Conservation (phyloP, 2,797 vertebrate genomes). For the Notolepis coatsorum region DNA sequence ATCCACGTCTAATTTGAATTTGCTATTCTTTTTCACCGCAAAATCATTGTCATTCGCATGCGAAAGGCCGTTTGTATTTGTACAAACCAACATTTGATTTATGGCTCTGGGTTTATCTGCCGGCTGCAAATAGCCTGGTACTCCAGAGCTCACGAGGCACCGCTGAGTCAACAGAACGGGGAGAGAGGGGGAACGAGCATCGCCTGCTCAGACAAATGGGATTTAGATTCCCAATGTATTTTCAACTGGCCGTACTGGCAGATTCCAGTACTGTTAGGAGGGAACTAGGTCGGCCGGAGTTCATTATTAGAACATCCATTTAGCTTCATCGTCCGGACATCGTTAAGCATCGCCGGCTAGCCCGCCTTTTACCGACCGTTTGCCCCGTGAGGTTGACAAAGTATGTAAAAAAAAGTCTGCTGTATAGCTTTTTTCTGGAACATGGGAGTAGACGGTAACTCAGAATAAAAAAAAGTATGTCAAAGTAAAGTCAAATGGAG, state of each 20-base stretch:
- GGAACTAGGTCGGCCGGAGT: not conserved
- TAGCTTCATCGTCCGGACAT: not conserved
- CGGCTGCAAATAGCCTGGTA: constrained; percentile 56
- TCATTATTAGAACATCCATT: not conserved
- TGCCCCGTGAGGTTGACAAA: too few species aligned
- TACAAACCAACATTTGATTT: constrained; percentile 63
- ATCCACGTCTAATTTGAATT: constrained; percentile 50
- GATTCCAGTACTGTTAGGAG: constrained; percentile 1
- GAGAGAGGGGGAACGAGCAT: constrained; percentile 10
- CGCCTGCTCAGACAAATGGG: constrained; percentile 24
- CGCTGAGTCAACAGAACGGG: constrained; percentile 35
- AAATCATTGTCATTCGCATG: constrained; percentile 53
- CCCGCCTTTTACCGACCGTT: not conserved
- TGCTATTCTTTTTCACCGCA: constrained; percentile 26
- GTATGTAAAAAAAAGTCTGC: too few species aligned
- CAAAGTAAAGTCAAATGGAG: too few species aligned
- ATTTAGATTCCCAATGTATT: constrained; percentile 29
- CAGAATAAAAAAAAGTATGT: too few species aligned
- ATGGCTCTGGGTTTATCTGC: constrained; percentile 70
- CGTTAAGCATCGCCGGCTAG: not conserved
- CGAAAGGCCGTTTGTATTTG: constrained; percentile 61
- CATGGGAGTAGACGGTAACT: too few species aligned
- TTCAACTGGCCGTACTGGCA: constrained; percentile 13
- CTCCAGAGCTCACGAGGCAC: constrained; percentile 18
- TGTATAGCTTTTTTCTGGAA: too few species aligned